Percentiles rank a stretch among this genome's conserved stretches.
Conservation (phyloP, 2,113 vertebrate species). For the Esox niger region DNA sequence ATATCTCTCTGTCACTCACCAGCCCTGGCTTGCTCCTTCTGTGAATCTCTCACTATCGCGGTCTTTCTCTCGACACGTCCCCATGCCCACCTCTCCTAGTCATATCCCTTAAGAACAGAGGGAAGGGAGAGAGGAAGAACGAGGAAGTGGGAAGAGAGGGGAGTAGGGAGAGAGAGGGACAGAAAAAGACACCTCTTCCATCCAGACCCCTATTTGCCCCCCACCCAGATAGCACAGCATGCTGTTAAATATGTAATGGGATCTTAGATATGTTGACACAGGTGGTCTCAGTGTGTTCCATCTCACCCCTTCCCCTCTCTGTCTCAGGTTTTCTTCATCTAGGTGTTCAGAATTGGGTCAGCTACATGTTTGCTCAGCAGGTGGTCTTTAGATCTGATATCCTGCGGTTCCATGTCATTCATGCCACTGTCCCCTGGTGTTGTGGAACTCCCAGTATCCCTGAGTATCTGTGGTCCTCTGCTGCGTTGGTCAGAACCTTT, state of each 20-base stretch:
- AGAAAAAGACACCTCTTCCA: neutral
- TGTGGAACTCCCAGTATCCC: too few relatives aligned
- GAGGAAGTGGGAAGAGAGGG: too few relatives aligned
- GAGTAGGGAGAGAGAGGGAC: too few relatives aligned
- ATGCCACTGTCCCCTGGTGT: constrained; percentile 4
- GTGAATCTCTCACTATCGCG: constrained; percentile 8
- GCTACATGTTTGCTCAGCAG: constrained; percentile 32
- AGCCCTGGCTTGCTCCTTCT: neutral
- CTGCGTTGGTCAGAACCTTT: neutral
- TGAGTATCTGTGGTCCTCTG: too few relatives aligned
- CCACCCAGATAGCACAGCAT: constrained; percentile 30
- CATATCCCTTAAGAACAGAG: too few relatives aligned
- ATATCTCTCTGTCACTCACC: neutral
- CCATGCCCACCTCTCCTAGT: neutral
- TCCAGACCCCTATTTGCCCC: constrained; percentile 8
- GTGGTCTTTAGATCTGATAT: constrained; percentile 21
- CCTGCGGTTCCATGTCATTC: constrained; percentile 33
- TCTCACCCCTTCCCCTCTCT: constrained; percentile 32
- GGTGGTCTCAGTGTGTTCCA: constrained; percentile 34
- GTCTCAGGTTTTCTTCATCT: neutral
- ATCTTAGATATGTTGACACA: constrained; percentile 56
- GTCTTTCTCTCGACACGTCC: constrained; percentile 38
- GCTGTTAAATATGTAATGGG: constrained; percentile 60
- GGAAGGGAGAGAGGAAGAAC: too few relatives aligned
- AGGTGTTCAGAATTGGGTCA: constrained; percentile 50